A percentile compares a stretch with the other conserved stretches of the same genome.
Conservation (phyloP, 2,888 invertebrate genomes). For the Agonum fuliginosum region DNA sequence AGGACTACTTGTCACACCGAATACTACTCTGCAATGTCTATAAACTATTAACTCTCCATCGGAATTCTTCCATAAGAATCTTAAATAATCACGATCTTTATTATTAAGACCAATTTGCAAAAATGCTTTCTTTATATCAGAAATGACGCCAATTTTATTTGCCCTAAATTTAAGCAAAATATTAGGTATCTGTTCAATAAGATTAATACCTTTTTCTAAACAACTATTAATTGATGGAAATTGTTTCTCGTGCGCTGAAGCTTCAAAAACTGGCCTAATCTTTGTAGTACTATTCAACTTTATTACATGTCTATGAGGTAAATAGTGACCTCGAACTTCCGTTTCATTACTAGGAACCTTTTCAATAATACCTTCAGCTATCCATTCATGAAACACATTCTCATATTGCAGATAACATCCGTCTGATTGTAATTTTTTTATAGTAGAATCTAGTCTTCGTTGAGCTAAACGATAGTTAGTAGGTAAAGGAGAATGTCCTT, state of each 20-base stretch:
- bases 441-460: not conserved
- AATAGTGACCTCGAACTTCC: not conserved
- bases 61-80: not conserved
- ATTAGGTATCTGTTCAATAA: conserved; percentile 1
- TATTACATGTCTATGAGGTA: conserved; percentile 1
- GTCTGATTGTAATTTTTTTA: conserved; percentile 43
- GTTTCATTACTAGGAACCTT: not conserved
- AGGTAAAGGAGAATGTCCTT: conserved; percentile 65
- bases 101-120: conserved; percentile 9
- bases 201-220: conserved; percentile 23
- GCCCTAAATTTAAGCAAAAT: not conserved
- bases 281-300: not conserved
- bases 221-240: not conserved
- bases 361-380: conserved; percentile 59
- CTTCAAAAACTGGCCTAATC: conserved; percentile 13
- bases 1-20: conserved; percentile 52
- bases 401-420: conserved; percentile 63
- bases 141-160: not conserved
- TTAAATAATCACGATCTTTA: not conserved
- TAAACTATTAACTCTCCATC: conserved; percentile 8
- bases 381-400: conserved; percentile 65
- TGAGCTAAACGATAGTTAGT: not conserved
- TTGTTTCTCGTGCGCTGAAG: not conserved
- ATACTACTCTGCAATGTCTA: conserved; percentile 58
- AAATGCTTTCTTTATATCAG: conserved; percentile 36